phyloP scores from a whole-genome alignment of 2,113 vertebrate species.

The Apaloderma vittatum region DNA sequence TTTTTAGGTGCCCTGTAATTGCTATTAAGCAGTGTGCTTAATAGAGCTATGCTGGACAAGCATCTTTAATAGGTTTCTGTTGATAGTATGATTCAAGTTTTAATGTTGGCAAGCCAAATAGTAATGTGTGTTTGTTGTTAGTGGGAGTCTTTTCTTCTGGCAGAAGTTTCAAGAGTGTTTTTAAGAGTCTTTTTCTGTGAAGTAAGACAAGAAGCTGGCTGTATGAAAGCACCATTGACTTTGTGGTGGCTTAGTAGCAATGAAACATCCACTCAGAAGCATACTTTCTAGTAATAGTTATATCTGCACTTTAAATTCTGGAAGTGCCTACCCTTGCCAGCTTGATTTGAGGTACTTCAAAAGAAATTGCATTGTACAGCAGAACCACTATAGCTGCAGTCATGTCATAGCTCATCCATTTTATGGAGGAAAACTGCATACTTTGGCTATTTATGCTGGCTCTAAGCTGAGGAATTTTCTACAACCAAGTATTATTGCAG shows the following conservation, averaged over 20 bases:
- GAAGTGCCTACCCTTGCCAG: not conserved
- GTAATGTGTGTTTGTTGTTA: not conserved
- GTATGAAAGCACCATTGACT: not conserved
- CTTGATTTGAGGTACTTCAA: not conserved
- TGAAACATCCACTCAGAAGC: not conserved
- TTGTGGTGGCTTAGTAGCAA: not conserved
- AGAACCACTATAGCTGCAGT: not conserved
- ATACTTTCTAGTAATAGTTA: not conserved
- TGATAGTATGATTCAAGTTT: not conserved
- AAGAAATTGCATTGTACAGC: not conserved
- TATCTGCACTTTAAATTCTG: not conserved
- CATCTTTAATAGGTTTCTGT: not conserved
- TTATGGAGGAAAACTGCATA: not conserved
- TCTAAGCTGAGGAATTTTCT: not conserved
- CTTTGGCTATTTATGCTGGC: not conserved
- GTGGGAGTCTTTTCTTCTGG: not conserved
- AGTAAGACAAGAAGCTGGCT: not conserved
- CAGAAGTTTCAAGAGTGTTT: not conserved
- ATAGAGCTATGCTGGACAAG: not conserved
- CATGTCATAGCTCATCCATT: not conserved
- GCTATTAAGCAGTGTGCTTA: not conserved
- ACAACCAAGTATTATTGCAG: not conserved
- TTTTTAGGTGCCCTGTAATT: not conserved
- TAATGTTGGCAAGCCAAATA: not conserved
- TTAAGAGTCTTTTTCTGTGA: not conserved